Conservation (phyloP, 2,797 vertebrate species). For the Tokudaia tokunoshimensis region DNA sequence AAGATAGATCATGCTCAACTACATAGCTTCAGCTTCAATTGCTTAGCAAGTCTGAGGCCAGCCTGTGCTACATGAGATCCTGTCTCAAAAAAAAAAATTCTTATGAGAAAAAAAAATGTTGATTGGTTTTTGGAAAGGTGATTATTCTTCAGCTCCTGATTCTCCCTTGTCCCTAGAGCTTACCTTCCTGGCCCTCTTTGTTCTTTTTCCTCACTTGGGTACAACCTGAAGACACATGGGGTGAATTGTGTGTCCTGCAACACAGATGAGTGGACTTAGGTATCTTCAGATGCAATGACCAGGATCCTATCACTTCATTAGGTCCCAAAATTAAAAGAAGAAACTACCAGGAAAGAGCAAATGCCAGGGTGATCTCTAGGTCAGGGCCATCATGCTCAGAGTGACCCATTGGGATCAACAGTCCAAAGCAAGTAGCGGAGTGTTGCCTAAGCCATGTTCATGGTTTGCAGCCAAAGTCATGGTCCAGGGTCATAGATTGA, state of each 20-base stretch:
- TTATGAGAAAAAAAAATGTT: neutral
- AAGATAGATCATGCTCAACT: neutral
- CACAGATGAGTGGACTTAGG: neutral
- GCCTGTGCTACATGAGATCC: neutral
- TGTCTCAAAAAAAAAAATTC: neutral
- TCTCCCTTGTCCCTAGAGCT: neutral
- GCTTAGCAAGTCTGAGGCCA: neutral
- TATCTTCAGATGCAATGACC: neutral
- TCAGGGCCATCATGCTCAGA: neutral
- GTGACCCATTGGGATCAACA: constrained; percentile 11
- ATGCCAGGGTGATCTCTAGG: neutral
- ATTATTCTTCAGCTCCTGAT: neutral
- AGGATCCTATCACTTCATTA: constrained; percentile 2
- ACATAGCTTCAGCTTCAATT: neutral
- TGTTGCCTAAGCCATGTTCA: constrained; percentile 34
- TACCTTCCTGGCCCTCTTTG: neutral
- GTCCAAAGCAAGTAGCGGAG: neutral
- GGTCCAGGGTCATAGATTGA: neutral
- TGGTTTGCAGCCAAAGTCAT: neutral
- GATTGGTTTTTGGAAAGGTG: neutral
- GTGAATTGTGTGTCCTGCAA: neutral
- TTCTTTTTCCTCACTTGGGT: neutral
- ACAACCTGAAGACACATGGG: neutral
- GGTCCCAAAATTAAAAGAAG: neutral
- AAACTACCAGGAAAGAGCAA: neutral